These are phyloP conservation scores for Drosophila nikananu DNA, from an alignment of 1,140 invertebrate species.

Conservation along the genomic window DNA sequence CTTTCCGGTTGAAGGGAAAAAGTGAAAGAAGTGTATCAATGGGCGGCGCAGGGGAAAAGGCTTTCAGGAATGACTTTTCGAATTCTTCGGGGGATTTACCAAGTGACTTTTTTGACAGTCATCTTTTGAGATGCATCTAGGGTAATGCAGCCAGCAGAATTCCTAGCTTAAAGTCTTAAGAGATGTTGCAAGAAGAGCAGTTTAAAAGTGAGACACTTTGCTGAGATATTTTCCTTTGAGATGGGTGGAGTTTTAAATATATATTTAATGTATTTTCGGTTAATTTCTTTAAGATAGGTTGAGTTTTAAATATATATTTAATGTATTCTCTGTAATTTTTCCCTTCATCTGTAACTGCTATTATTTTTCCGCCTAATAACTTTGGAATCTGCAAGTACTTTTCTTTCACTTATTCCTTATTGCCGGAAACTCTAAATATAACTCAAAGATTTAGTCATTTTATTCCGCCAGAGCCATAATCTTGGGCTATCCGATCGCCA, in stretches of 20 bases:
- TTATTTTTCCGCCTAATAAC: background rate
- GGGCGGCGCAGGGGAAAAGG: slow-evolving; percentile 33
- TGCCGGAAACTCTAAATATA: slow-evolving; percentile 8
- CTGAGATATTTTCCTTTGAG: background rate
- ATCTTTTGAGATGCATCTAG: slow-evolving; percentile 6
- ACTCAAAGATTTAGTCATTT: background rate
- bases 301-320: background rate
- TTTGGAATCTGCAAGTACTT: background rate
- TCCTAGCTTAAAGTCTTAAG: background rate
- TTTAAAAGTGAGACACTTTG: background rate
- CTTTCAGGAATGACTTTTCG: slow-evolving; percentile 21
- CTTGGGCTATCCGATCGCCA: slow-evolving; percentile 17
- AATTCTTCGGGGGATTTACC: slow-evolving; percentile 41
- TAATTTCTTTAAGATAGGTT: background rate
- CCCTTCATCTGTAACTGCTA: background rate
- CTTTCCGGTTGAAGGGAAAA: slow-evolving; percentile 23
- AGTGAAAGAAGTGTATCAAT: slow-evolving; percentile 51
- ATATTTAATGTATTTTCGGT: background rate
- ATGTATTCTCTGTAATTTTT: background rate
- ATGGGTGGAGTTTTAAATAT: background rate
- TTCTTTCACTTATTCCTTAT: slow-evolving; percentile 6
- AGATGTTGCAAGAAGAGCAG: background rate
- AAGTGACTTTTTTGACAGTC: slow-evolving; percentile 55
- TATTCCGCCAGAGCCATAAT: background rate
- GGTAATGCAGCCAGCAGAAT: slow-evolving; percentile 7